These are phyloP conservation scores for Nudaria mundana DNA, from an alignment of 2,888 invertebrate species.

Conservation along the genomic window DNA sequence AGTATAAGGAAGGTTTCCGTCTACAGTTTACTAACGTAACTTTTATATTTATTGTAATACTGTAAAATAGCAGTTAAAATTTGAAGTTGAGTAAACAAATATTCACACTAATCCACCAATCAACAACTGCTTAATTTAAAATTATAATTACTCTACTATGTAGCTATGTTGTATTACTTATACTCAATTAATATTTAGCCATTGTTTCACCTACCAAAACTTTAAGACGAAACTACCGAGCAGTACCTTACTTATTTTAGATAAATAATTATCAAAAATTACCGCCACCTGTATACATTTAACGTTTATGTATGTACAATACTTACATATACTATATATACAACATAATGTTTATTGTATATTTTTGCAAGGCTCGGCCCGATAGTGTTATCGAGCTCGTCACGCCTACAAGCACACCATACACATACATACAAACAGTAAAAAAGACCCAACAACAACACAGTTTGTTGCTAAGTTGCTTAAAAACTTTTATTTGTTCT, in stretches of 20 bases:
- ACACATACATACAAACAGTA: conserved; percentile 24
- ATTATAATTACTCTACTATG: conserved; percentile 2
- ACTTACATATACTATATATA: conserved; percentile 19
- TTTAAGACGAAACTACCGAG: not conserved
- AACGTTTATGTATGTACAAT: conserved; percentile 10
- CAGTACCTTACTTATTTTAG: conserved; percentile 39
- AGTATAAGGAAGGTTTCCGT: too few relatives aligned
- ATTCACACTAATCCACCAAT: too few relatives aligned
- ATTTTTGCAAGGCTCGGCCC: conserved; percentile 75
- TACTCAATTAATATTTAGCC: conserved; percentile 1
- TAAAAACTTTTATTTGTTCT: conserved; percentile 39
- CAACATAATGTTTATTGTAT: conserved; percentile 66
- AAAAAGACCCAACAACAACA: conserved; percentile 41
- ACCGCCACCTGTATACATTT: conserved; percentile 44
- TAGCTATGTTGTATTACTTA: too few relatives aligned
- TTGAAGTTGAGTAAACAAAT: too few relatives aligned
- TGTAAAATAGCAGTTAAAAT: too few relatives aligned
- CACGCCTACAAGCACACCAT: conserved; percentile 69
- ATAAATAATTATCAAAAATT: conserved; percentile 44
- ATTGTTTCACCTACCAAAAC: not conserved
- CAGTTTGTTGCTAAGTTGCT: conserved; percentile 64
- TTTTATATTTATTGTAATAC: too few relatives aligned
- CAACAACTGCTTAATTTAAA: too few relatives aligned
- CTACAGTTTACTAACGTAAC: too few relatives aligned
- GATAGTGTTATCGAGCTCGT: conserved; percentile 73